Evolutionary conservation across 2,113 vertebrate species (phyloP), one percentile per base, ranked within the genome.

Genomic region (Elephas maximus): DNA sequence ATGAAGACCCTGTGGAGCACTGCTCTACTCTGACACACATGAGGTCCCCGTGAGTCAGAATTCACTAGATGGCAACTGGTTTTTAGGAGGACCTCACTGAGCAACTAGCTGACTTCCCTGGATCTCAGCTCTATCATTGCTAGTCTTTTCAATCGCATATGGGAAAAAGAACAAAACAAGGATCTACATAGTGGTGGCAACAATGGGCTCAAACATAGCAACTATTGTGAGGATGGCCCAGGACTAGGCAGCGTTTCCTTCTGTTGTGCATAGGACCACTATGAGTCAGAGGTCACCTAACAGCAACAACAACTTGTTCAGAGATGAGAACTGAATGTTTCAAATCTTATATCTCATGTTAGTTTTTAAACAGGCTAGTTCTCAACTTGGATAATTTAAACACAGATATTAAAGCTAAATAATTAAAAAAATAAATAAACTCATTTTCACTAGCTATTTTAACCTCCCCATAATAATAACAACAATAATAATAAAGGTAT

Each of bases 401-500:
- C 1, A 57, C 44, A 21, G 88, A 51, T 71, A 94, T 87, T 90
- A 87, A 23, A 44, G 71, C 71, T 15, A 77, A 51, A 77, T 85
- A 95, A 89, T 20, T 71, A 17, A 20, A n/a, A 95, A 51, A 77
- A 88, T 30, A 81, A 63, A 77, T 80, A 95, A 92, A 94, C 53
- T 53, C 1, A 63, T 45, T 20, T 79, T 79, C 88, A 65, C 0
- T 9, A 93, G 20, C 1, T 93, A 48, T 51, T 97, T 82, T 78
- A 67, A 53, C 21, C 20, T 92, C n/a, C 15, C 5, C 20, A 37
- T 20, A 79, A n/a, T 8, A 41, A 1, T 90, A 81, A 83, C 37
- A 65, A 41, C 5, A 18, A 71, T 23, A 24, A 21, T 77, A 69
- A 37, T 33, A 41, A n/a, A 44, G 14, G 4, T 6, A 78, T 69